A percentile compares a stretch with the other conserved stretches of the same genome.
phyloP scores from a whole-genome alignment of 2,888 invertebrate species.

The Molorchus minor region DNA sequence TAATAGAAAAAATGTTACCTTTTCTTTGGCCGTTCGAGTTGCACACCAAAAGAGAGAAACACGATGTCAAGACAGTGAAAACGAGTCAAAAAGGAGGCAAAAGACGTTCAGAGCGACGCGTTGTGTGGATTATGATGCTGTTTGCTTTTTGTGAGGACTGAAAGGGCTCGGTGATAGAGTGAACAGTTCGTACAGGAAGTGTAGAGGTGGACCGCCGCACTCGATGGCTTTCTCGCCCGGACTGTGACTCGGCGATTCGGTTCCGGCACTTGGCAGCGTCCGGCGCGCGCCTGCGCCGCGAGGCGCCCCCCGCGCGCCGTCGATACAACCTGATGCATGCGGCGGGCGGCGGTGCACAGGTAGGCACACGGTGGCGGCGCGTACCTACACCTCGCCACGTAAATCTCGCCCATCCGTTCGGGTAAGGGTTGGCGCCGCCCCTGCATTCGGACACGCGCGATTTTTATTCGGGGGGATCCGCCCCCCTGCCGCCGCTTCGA shows the following conservation, averaged over 20 bases:
- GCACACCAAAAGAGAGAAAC: conserved; percentile 17
- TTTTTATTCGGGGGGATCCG: conserved; percentile 31
- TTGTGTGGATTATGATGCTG: neutral
- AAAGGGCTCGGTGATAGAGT: conserved; percentile 56
- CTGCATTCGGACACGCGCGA: conserved; percentile 39
- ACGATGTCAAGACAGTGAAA: conserved; percentile 16
- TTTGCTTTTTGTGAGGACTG: conserved; percentile 12
- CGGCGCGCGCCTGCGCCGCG: conserved; percentile 36
- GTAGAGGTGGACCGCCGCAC: conserved; percentile 67
- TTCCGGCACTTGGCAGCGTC: conserved; percentile 40
- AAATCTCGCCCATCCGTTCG: conserved; percentile 20
- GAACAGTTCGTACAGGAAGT: conserved; percentile 60
- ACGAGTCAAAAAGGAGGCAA: conserved; percentile 23
- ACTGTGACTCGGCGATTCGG: conserved; percentile 60
- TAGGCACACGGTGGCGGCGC: conserved; percentile 12
- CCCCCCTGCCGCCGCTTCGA: conserved; percentile 23
- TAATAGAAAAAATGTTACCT: conserved; percentile 15
- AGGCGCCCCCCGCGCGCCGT: conserved; percentile 47
- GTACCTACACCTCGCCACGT: conserved; percentile 14
- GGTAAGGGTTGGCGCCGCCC: conserved; percentile 34
- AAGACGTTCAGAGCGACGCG: conserved; percentile 20
- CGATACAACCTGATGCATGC: conserved; percentile 62
- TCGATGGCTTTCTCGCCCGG: conserved; percentile 68
- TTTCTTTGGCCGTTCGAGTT: conserved; percentile 14
- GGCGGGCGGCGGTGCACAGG: conserved; percentile 38